Base-by-base conservation (phyloP, 2,113 vertebrate genomes). In the Grammatotria lemairii region DNA sequence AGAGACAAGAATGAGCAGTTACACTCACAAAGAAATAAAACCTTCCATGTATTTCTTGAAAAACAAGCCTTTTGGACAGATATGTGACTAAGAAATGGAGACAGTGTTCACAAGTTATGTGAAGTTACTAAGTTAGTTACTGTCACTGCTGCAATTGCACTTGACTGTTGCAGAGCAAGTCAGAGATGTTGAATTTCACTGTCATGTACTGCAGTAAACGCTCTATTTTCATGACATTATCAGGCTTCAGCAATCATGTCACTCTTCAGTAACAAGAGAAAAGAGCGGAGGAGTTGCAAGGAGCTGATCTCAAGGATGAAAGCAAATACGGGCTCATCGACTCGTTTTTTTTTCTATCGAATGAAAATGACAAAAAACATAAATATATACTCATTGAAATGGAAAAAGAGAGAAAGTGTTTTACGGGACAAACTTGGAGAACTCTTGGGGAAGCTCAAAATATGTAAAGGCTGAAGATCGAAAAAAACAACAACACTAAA, bases 341-440 rank as follows among this genome's bases (percentile, higher is more conserved):
- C 68, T 70, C 7, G 2, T 0, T n/a, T 70, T 70, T 38, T 60
- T 0, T 33, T 17, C 57, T 19, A 28, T 75, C 1, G 0, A 75
- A 49, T 49, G 42, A 75, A 17, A 75, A 49, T 75, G 40, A 75
- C 6, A 75, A 75, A 75, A 28, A 47, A 17, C 9, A 75, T 7
- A 19, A 78, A 78, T 49, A 19, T 8, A 28, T 31, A 0, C 23
- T 49, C 9, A 28, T 11, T 26, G 40, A 73, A 45, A 73, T 26
- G 40, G 21, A 73, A 73, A 73, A 17, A 28, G 13, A 17, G 38
- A 45, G 38, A 17, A 73, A 47, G 40, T 47, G 8, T 73, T 21
- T 47, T 42, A 47, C 2, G 6, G 40, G 40, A 28, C 5, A 73
- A 73, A 47, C 68, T 73, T 47, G 21, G 63, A 40, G 63, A 68